These are phyloP conservation scores for Epizoanthus fatuus DNA, from an alignment of 92 coral and sea anemone species.

Conservation along the genomic window DNA sequence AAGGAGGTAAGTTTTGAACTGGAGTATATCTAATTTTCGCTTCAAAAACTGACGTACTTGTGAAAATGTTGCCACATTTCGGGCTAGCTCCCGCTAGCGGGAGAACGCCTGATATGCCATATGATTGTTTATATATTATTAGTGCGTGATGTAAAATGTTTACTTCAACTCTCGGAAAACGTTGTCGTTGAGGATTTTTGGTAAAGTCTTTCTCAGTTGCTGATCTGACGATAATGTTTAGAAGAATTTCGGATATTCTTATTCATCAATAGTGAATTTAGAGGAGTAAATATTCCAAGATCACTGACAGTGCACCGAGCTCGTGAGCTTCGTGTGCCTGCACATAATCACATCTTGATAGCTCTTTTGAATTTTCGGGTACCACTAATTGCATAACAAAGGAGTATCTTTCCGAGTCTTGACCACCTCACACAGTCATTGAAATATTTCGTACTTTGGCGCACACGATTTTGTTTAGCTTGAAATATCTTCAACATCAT, in stretches of 20 bases:
- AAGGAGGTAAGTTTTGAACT: too few relatives aligned
- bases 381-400: slow-evolving; percentile 11
- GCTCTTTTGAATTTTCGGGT: slow-evolving; percentile 7
- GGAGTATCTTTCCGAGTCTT: slow-evolving; percentile 7
- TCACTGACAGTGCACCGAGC: neutral
- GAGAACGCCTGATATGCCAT: too few relatives aligned
- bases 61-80: neutral
- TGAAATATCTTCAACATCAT: slow-evolving; percentile 3
- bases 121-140: too few relatives aligned
- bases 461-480: neutral
- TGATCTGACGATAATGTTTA: too few relatives aligned
- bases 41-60: too few relatives aligned
- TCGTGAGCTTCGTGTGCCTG: neutral
- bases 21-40: too few relatives aligned
- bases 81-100: neutral
- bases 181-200: neutral
- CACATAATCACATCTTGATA: neutral
- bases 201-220: too few relatives aligned
- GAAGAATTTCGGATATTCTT: neutral
- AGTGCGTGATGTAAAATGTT: too few relatives aligned
- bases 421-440: neutral
- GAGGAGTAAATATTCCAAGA: neutral
- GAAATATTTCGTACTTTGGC: slow-evolving; percentile 17
- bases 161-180: slow-evolving; percentile 3
- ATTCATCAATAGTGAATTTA: neutral